These are phyloP conservation scores for Melopsittacus undulatus DNA, from an alignment of 2,797 vertebrate species.

Conservation along the genomic window DNA sequence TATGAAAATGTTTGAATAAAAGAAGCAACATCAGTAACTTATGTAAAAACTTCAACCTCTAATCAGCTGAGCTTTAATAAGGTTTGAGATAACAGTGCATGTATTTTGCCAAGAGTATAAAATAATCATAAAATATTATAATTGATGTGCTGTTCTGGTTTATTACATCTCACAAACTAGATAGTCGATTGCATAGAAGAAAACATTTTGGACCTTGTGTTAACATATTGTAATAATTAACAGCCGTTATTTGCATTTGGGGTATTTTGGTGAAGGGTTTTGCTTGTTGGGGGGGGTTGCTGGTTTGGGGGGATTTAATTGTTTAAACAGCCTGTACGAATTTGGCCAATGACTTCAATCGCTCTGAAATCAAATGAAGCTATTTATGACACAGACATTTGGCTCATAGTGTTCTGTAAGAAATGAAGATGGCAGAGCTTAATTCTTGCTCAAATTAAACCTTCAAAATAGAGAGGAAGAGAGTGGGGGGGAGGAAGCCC, in stretches of 20 bases:
- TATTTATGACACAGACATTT: constrained; percentile 19
- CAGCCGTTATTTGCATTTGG: constrained; percentile 6
- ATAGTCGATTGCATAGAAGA: constrained; percentile 18
- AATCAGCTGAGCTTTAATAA: constrained; percentile 63
- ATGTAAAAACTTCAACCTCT: constrained; percentile 68
- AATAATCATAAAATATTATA: constrained; percentile 75
- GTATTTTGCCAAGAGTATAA: constrained; percentile 71
- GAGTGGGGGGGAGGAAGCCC: not conserved
- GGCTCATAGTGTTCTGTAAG: not conserved
- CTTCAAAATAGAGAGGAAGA: not conserved
- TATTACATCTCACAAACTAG: constrained; percentile 55
- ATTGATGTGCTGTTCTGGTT: constrained; percentile 60
- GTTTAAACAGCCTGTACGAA: constrained; percentile 15
- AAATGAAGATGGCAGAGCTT: not conserved
- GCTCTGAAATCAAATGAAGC: not conserved
- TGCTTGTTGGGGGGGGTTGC: not conserved
- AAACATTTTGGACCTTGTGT: constrained; percentile 17
- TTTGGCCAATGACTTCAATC: not conserved
- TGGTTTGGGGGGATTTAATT: not conserved
- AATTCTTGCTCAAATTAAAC: constrained; percentile 28
- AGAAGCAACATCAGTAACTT: constrained; percentile 73
- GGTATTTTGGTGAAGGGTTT: not conserved
- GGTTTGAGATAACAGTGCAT: constrained; percentile 62
- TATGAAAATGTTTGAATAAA: constrained; percentile 80
- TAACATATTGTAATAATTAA: constrained; percentile 45